A percentile compares a stretch with the other conserved stretches of the same genome.
Evolutionary conservation across 2,797 vertebrate species (phyloP).

Genomic region (Pterois miles): DNA sequence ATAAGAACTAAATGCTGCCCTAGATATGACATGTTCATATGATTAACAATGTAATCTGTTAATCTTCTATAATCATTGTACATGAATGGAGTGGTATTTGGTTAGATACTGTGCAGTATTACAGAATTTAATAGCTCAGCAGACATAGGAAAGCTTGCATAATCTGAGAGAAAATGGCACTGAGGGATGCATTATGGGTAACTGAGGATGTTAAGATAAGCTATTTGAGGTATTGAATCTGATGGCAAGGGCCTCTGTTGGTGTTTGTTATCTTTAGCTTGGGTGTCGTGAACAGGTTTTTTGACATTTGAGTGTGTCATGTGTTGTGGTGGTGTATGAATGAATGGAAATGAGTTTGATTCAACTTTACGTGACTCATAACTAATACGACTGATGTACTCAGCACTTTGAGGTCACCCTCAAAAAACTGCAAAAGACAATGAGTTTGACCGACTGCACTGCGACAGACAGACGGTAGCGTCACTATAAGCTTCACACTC

Average conservation of each 20-base stretch:
- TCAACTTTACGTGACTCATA: slow-evolving; percentile 27
- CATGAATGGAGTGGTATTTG: slow-evolving; percentile 11
- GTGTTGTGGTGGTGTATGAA: slow-evolving; percentile 3
- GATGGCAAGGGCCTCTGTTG: background rate
- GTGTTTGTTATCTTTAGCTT: background rate
- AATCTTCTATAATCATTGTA: slow-evolving; percentile 47
- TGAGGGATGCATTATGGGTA: background rate
- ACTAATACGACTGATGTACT: slow-evolving; percentile 25
- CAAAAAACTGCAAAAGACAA: slow-evolving; percentile 52
- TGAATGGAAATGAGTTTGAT: slow-evolving; percentile 18
- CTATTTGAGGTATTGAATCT: background rate
- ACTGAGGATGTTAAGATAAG: background rate
- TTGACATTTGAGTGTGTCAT: background rate
- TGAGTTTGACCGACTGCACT: slow-evolving; percentile 45
- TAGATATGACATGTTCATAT: slow-evolving; percentile 48
- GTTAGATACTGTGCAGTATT: slow-evolving; percentile 12
- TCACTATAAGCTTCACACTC: slow-evolving; percentile 18
- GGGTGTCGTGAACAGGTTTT: background rate
- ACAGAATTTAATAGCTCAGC: slow-evolving; percentile 16
- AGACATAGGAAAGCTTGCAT: slow-evolving; percentile 1
- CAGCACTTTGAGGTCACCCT: slow-evolving; percentile 49
- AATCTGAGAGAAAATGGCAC: slow-evolving; percentile 16
- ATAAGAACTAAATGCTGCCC: slow-evolving; percentile 47
- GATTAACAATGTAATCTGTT: slow-evolving; percentile 56
- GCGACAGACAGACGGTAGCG: slow-evolving; percentile 46